Percentiles rank a stretch among this genome's conserved stretches.
phyloP scores from a whole-genome alignment of 2,113 vertebrate species.

The Psittacara wagleri region DNA sequence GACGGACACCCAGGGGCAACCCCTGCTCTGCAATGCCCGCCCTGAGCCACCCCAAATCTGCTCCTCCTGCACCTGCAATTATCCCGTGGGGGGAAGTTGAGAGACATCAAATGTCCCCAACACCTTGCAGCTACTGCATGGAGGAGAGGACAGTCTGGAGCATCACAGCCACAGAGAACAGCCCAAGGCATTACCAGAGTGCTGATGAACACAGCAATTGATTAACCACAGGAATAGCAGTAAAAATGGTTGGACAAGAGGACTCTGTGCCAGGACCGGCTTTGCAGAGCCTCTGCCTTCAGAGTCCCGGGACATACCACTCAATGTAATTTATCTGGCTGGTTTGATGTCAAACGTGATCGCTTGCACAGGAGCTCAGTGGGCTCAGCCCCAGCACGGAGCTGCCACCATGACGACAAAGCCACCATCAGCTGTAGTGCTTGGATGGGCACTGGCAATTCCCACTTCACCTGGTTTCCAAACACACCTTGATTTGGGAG shows the following conservation, averaged over 20 bases:
- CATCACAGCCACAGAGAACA: rapidly evolving
- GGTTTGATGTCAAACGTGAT: rapidly evolving
- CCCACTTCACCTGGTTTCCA: rapidly evolving
- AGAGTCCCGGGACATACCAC: neutral
- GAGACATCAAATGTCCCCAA: rapidly evolving
- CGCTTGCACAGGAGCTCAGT: rapidly evolving
- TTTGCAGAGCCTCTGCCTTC: neutral
- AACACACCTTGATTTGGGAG: neutral
- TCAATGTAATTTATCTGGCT: rapidly evolving
- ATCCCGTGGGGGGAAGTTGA: rapidly evolving
- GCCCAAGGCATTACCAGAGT: neutral
- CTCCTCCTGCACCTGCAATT: neutral
- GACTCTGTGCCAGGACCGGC: neutral
- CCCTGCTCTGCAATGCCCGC: neutral
- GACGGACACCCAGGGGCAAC: rapidly evolving
- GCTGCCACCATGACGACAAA: neutral
- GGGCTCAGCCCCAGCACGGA: rapidly evolving
- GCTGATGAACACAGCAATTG: neutral
- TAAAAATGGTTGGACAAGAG: rapidly evolving
- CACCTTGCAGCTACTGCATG: rapidly evolving
- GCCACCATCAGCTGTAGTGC: neutral
- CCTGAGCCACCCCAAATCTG: neutral
- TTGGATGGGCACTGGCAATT: rapidly evolving
- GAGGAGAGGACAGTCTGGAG: rapidly evolving
- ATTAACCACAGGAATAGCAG: neutral